A percentile compares a stretch with the other conserved stretches of the same genome.
phyloP scores from a whole-genome alignment of 2,888 invertebrate species.

The Rhodophaea formosa region DNA sequence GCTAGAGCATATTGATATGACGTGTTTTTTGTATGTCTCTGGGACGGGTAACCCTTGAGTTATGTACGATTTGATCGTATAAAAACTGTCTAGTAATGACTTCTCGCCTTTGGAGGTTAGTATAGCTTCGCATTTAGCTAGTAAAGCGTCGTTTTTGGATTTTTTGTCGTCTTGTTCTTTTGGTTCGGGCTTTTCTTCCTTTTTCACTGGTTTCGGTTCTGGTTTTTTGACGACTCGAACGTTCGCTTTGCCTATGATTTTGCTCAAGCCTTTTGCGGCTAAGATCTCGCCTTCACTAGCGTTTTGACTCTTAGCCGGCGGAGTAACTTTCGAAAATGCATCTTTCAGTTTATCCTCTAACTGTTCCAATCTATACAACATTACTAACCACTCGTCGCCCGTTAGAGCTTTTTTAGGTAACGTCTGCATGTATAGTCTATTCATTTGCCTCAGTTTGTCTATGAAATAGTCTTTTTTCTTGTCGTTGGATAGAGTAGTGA shows the following conservation, averaged over 20 bases:
- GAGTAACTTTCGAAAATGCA: conserved; percentile 47
- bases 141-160: conserved; percentile 53
- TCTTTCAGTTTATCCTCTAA: conserved; percentile 58
- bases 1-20: conserved; percentile 64
- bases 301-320: conserved; percentile 40
- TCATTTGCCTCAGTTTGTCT: conserved; percentile 55
- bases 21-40: conserved; percentile 67
- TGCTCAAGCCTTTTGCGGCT: conserved; percentile 70
- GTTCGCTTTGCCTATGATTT: conserved; percentile 66
- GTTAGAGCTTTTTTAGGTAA: conserved; percentile 59
- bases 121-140: conserved; percentile 67
- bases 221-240: conserved; percentile 44
- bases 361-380: conserved; percentile 63
- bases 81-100: conserved; percentile 62
- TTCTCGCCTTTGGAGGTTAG: conserved; percentile 66
- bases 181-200: conserved; percentile 38
- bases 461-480: conserved; percentile 62
- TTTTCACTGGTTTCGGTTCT: conserved; percentile 40
- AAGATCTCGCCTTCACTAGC: conserved; percentile 71
- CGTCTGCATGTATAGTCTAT: conserved; percentile 60
- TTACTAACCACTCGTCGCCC: conserved; percentile 69
- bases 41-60: conserved; percentile 66
- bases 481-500: conserved; percentile 44
- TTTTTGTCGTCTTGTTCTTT: conserved; percentile 37
- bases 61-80: conserved; percentile 67